phyloP scores from a whole-genome alignment of 2,113 vertebrate species.

The Tachysurus vachellii region DNA sequence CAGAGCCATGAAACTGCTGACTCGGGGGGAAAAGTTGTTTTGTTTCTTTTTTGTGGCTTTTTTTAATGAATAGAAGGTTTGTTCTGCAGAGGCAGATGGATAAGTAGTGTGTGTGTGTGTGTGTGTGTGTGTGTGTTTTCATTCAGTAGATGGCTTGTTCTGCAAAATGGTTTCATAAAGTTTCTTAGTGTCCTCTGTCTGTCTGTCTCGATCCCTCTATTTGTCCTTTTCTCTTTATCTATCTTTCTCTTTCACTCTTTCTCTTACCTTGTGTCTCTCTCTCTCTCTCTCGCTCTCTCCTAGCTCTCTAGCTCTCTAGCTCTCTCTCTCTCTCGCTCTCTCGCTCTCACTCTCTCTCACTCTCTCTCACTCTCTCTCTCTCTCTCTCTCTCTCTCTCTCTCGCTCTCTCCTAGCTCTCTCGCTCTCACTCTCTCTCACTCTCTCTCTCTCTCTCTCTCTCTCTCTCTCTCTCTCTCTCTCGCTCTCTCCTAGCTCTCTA shows the following conservation, averaged over 20 bases:
- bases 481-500: background rate
- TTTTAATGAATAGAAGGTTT: conserved; percentile 45
- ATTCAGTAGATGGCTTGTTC: background rate
- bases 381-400: background rate
- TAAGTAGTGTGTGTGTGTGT: conserved; percentile 10
- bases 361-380: background rate
- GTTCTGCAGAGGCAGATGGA: background rate
- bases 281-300: background rate
- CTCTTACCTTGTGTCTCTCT: background rate
- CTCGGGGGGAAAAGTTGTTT: conserved; percentile 3
- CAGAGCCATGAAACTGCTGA: conserved; percentile 4
- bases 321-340: background rate
- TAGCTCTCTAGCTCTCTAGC: no score
- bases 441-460: background rate
- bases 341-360: background rate
- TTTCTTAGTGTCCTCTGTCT: no score
- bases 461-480: no score
- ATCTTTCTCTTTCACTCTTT: background rate
- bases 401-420: no score
- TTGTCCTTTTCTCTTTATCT: no score
- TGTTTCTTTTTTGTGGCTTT: conserved; percentile 31
- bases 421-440: no score
- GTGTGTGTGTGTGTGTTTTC: background rate
- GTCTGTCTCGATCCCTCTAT: no score
- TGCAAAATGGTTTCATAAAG: no score